phyloP scores from a whole-genome alignment of 37 sponge, comb jelly and placozoan genomes.

The Chondrosia reniformis region DNA sequence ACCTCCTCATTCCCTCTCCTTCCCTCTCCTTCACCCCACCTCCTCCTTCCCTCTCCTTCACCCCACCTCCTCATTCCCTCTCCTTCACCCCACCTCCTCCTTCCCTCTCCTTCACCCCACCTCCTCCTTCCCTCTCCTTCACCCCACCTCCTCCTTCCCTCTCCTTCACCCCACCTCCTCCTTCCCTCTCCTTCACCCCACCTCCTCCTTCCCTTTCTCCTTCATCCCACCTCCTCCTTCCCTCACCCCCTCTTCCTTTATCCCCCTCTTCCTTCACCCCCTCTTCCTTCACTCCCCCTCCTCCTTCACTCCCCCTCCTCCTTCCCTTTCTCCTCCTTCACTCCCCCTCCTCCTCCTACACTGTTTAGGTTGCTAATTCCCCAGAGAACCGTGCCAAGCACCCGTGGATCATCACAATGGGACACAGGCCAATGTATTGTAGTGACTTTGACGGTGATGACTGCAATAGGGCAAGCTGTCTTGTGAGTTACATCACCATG shows the following conservation, averaged over 20 bases:
- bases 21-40: background rate
- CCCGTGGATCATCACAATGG: conserved; percentile 62
- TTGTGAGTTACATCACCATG: conserved; percentile 24
- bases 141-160: background rate
- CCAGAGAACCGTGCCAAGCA: conserved; percentile 16
- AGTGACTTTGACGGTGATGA: conserved; percentile 38
- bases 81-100: no score
- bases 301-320: background rate
- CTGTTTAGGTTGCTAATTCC: background rate
- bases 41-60: background rate
- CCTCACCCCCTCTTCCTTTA: no score
- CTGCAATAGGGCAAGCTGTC: conserved; percentile 37
- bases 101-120: background rate
- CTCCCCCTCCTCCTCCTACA: background rate
- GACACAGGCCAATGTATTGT: conserved; percentile 67
- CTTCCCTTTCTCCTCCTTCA: background rate
- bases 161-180: background rate
- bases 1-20: no score
- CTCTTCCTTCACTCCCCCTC: no score
- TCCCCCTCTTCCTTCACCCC: no score
- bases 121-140: background rate
- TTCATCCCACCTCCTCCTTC: no score
- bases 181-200: background rate
- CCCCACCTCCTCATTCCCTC: no score
- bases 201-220: background rate